A percentile compares a stretch with the other conserved stretches of the same genome.
Conservation (phyloP, 1,140 invertebrate species). For the Drosophila truncata region DNA sequence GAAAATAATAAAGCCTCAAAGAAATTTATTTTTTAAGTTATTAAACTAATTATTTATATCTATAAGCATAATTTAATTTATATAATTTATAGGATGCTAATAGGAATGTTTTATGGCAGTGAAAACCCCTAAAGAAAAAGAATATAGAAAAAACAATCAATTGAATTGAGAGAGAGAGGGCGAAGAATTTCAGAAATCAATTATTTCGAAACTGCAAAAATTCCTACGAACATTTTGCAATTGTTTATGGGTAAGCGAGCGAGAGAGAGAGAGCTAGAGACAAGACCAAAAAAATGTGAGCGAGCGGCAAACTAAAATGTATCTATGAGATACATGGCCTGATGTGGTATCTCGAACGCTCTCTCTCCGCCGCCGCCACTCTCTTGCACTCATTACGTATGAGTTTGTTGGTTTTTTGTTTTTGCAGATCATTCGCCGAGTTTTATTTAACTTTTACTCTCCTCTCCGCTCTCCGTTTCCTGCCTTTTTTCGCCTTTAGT, state of each 20-base stretch:
- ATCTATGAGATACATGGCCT: constrained; percentile 80
- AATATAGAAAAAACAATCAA: constrained; percentile 12
- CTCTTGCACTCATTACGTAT: constrained; percentile 72
- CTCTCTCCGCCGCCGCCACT: constrained; percentile 8
- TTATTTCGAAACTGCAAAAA: constrained; percentile 83
- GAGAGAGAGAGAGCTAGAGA: constrained; percentile 31
- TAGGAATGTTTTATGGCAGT: neutral
- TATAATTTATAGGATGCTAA: neutral
- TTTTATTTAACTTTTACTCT: constrained; percentile 84
- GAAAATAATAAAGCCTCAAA: no score
- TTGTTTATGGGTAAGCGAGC: constrained; percentile 73
- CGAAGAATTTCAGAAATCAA: constrained; percentile 81
- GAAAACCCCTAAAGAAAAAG: neutral
- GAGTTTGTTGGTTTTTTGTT: constrained; percentile 71
- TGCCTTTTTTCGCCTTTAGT: constrained; percentile 33
- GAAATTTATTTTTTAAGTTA: no score
- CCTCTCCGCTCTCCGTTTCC: constrained; percentile 34
- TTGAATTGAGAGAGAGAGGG: constrained; percentile 8
- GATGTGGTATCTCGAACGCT: constrained; percentile 49
- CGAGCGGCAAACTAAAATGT: constrained; percentile 73
- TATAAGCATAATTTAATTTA: neutral
- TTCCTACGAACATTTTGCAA: constrained; percentile 81
- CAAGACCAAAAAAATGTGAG: constrained; percentile 53
- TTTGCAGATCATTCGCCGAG: constrained; percentile 80
- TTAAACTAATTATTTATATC: neutral